Evolutionary conservation across 2,888 invertebrate genomes (phyloP).

Genomic region (Lingula anatina): DNA sequence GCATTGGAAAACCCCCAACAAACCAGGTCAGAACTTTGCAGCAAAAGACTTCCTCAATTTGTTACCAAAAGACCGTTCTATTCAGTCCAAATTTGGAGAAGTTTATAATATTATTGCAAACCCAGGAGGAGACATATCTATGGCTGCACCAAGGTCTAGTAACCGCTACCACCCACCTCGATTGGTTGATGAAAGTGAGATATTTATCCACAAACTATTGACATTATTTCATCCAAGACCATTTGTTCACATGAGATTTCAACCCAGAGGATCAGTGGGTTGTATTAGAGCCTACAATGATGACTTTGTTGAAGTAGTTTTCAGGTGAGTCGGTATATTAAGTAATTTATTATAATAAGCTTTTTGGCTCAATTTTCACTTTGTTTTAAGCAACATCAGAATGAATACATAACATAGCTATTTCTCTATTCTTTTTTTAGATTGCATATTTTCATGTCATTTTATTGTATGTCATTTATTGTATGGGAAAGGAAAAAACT

Average conservation of each 20-base stretch:
- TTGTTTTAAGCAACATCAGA: too few relatives aligned
- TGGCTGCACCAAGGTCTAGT: conserved; percentile 18
- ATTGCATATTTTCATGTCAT: too few relatives aligned
- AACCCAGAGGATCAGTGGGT: conserved; percentile 38
- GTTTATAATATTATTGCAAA: conserved; percentile 12
- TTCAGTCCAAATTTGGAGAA: conserved; percentile 6
- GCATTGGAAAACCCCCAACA: conserved; percentile 24
- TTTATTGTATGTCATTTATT: too few relatives aligned
- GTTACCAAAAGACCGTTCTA: conserved; percentile 19
- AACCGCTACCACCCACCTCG: conserved; percentile 38
- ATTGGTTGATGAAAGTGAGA: conserved; percentile 8
- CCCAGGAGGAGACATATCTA: conserved; percentile 1
- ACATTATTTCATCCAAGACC: conserved; percentile 44
- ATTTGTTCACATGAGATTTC: conserved; percentile 42
- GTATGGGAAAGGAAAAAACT: too few relatives aligned
- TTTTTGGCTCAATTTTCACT: too few relatives aligned
- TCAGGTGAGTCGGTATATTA: conserved; percentile 29
- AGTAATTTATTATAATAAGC: not conserved
- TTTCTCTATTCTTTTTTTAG: too few relatives aligned
- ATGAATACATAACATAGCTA: too few relatives aligned
- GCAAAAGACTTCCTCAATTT: conserved; percentile 31
- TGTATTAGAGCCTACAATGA: conserved; percentile 37
- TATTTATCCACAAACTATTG: conserved; percentile 6
- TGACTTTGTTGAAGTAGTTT: conserved; percentile 37
- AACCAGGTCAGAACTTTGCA: conserved; percentile 27